Base-by-base conservation (phyloP, 2,113 vertebrate genomes). In the Oreochromis niloticus region DNA sequence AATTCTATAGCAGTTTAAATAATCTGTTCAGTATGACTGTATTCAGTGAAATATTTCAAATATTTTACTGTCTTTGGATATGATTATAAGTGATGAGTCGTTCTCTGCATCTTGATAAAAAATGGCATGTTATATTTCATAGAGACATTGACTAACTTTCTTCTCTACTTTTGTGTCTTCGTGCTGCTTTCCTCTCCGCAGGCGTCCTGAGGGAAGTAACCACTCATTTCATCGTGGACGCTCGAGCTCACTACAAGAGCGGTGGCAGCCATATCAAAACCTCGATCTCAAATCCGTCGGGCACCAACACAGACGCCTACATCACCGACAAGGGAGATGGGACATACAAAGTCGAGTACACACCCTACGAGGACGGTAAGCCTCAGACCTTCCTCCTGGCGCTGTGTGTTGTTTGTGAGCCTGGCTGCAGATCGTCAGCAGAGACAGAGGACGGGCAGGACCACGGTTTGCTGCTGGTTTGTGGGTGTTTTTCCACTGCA, bases 271-370 rank as follows among this genome's bases (percentile, higher is more conserved):
- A 97, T 0, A 16, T 98, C 78, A 97, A 96, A 3, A 96, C 96
- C 0, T 90, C 90, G 1, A 97, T 99, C 59, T 91, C 97, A 43
- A 98, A 97, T 87, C 98, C 98, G 1, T 98, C 98, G 0, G 97
- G 98, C 0, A 66, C 96, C 79, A 97, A 91, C 93, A 98, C 97
- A 0, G 97, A 99, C 7, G 89, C 97, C 81, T 97, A 96, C 1
- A 68, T 99, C 93, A 97, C 96, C 0, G 98, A 99, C 95, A 97
- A 97, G 0, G 97, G 95, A 0, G 98, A 99, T 0, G 98, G 98
- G 52, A 98, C 97, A 22, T 99, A 98, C 96, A 94, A 96, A 0
- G 98, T 97, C 93, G 97, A 98, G 87, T 99, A 98, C 93, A 98
- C 97, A 0, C 96, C 98, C 4, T 98, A 96, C 0, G 98, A 99